Evolutionary conservation across 2,888 invertebrate genomes (phyloP).

Genomic region (Noctuana brunneofusca): DNA sequence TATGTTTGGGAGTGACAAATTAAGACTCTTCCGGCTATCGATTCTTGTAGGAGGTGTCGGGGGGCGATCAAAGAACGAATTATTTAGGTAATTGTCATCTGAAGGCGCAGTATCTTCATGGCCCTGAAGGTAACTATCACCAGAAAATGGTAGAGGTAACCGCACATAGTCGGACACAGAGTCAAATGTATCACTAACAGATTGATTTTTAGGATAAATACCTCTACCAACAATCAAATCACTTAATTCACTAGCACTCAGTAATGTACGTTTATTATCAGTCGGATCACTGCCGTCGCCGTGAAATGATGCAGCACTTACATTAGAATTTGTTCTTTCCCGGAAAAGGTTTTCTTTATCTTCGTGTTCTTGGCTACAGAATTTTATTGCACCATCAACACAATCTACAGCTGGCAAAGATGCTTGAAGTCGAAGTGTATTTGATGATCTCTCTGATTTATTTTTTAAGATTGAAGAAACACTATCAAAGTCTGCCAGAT

Average conservation of each 20-base stretch:
- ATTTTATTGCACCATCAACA: constrained; percentile 69
- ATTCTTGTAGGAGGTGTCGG: constrained; percentile 88
- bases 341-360: constrained; percentile 80
- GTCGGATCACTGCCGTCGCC: constrained; percentile 96
- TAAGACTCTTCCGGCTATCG: constrained; percentile 82
- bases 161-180: constrained; percentile 96
- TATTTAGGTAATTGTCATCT: constrained; percentile 77
- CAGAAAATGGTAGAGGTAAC: constrained; percentile 83
- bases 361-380: constrained; percentile 66
- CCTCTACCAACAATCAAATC: constrained; percentile 92
- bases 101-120: constrained; percentile 84
- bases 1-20: constrained; percentile 75
- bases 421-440: constrained; percentile 52
- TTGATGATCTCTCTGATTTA: constrained; percentile 72
- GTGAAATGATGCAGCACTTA: constrained; percentile 91
- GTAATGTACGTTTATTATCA: constrained; percentile 87
- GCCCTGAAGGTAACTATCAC: constrained; percentile 83
- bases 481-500: constrained; percentile 76
- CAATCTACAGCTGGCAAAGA: constrained; percentile 74
- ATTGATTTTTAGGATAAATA: constrained; percentile 87
- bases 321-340: constrained; percentile 89
- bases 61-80: constrained; percentile 80
- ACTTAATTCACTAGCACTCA: constrained; percentile 92
- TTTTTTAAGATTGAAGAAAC: constrained; percentile 78
- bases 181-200: constrained; percentile 92